Base-by-base conservation (phyloP, 1,140 invertebrate species). In the Drosophila miranda region DNA sequence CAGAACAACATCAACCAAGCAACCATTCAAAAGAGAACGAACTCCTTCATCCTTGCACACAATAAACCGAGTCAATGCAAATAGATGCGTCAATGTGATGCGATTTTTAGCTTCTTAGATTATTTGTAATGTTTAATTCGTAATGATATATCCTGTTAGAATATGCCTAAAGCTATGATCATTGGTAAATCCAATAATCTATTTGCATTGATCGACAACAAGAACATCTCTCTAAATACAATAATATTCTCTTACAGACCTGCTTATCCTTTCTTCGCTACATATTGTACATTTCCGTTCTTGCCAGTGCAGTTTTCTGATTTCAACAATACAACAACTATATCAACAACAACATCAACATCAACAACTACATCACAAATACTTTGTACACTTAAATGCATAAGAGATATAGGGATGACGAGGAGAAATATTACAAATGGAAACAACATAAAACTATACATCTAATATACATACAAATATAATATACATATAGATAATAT, bases 271-370 rank as follows among this genome's bases (percentile, higher is more conserved):
- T n/a, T 66, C 86, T 80, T 73, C 83, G 81, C 67, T 90, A 53
- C 89, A 90, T 67, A 79, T 90, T 76, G 77, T 82, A 87, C 89
- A 81, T 73, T 90, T 80, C 74, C 87, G 69, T 87, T 80, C 70
- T 77, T 90, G 60, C 83, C 89, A 58, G 87, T 90, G 78, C 89
- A 89, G 76, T 89, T 90, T 73, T 88, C 73, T 90, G 79, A 82
- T 23, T 58, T 38, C 46, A 38, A 54, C 44, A 86, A 83, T 49
- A 49, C 54, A 72, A 84, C 34, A 44, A 53, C 46, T 62, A 68
- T 38, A 52, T 51, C 52, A 74, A 66, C 75, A 54, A 28, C 57
- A 63, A 60, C 75, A 54, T 42, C 57, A 63, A 60, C 66, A 45
- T 46, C 67, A 55, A 62, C 21, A 62, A 60, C 38, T 62, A 84